These are phyloP conservation scores for Keiferia lycopersicella DNA, from an alignment of 2,888 invertebrate genomes.

Conservation along the genomic window DNA sequence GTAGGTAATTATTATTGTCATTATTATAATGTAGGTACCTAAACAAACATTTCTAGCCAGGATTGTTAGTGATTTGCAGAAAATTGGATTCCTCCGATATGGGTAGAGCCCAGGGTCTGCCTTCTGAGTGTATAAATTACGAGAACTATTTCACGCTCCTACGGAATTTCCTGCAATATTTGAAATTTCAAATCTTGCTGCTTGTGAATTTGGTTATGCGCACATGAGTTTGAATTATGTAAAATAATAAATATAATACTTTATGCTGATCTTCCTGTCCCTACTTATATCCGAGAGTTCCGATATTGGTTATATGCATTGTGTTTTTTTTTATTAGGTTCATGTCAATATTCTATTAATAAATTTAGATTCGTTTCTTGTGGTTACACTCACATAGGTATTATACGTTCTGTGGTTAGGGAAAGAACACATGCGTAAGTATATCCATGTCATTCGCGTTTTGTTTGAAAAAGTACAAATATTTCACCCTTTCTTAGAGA, in stretches of 20 bases:
- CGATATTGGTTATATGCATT: background rate
- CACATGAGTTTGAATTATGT: conserved; percentile 34
- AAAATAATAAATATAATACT: background rate
- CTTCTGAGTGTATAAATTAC: conserved; percentile 33
- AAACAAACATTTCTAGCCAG: background rate
- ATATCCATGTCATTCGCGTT: too few species aligned
- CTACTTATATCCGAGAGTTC: background rate
- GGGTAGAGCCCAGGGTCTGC: background rate
- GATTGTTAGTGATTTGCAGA: background rate
- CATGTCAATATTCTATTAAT: too few species aligned
- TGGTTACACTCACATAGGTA: too few species aligned
- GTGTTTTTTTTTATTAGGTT: background rate
- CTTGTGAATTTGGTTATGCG: conserved; percentile 23
- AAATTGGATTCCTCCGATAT: conserved; percentile 13
- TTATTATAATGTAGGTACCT: background rate
- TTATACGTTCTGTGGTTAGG: too few species aligned
- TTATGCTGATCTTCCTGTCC: background rate
- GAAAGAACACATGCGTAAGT: too few species aligned
- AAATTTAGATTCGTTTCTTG: too few species aligned
- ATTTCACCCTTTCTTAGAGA: too few species aligned
- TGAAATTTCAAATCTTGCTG: conserved; percentile 45
- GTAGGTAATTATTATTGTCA: background rate
- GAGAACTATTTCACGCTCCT: conserved; percentile 49
- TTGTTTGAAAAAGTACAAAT: too few species aligned
- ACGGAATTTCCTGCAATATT: conserved; percentile 45